Evolutionary conservation across 2,888 invertebrate species (phyloP).

Genomic region (Microchrysa polita): DNA sequence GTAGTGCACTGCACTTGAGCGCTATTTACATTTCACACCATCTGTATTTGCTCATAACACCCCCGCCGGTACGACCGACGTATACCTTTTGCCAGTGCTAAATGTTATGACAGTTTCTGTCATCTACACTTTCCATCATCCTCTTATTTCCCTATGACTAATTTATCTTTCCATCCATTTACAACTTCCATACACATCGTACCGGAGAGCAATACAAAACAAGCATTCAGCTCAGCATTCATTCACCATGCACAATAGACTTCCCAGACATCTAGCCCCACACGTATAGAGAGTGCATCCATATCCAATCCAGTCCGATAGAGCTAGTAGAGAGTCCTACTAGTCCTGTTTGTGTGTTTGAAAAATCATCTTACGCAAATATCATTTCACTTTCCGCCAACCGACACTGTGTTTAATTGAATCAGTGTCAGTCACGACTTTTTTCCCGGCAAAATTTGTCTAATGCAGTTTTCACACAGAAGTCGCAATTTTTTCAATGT

Average conservation of each 20-base stretch:
- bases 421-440: conserved; percentile 9
- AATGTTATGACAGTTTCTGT: conserved; percentile 2
- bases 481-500: no score
- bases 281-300: background rate
- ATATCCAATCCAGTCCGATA: no score
- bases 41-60: background rate
- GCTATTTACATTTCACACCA: background rate
- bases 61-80: no score
- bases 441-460: background rate
- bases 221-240: no score
- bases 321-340: no score
- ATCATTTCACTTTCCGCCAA: background rate
- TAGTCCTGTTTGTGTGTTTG: background rate
- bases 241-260: no score
- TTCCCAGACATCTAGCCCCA: background rate
- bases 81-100: background rate
- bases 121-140: background rate
- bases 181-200: no score
- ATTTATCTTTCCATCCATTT: conserved; percentile 1
- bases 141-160: background rate
- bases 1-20: background rate
- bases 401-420: conserved; percentile 13
- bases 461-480: conserved; percentile 30
- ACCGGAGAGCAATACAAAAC: background rate
- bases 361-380: conserved; percentile 5